Evolutionary conservation across 2,888 invertebrate species (phyloP).

Genomic region (Octodonta nipae): DNA sequence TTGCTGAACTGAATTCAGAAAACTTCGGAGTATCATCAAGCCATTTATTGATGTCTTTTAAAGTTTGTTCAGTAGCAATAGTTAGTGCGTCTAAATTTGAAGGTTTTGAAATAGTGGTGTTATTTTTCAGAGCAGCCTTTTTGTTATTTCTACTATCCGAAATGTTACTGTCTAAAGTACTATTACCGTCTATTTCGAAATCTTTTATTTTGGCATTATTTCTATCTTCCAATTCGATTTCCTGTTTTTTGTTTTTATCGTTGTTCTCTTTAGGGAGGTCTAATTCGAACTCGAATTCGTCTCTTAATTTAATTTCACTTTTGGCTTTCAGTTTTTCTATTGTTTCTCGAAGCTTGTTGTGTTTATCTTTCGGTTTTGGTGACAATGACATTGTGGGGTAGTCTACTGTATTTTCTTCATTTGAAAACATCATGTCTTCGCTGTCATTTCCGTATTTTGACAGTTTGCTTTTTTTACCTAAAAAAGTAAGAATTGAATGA

Average conservation of each 20-base stretch:
- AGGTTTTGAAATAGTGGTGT: slow-evolving; percentile 16
- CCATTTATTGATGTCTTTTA: slow-evolving; percentile 82
- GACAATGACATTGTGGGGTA: slow-evolving; percentile 8
- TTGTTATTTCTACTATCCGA: slow-evolving; percentile 21
- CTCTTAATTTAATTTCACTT: slow-evolving; percentile 40
- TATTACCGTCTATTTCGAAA: slow-evolving; percentile 25
- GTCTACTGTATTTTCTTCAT: slow-evolving; percentile 7
- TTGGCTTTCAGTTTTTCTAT: slow-evolving; percentile 53
- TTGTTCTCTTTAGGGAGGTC: slow-evolving; percentile 28
- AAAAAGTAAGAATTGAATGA: slow-evolving; percentile 6
- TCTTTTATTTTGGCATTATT: slow-evolving; percentile 15
- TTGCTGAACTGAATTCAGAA: slow-evolving; percentile 61
- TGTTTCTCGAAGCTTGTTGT: slow-evolving; percentile 37
- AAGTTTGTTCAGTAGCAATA: slow-evolving; percentile 60
- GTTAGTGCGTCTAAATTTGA: slow-evolving; percentile 48
- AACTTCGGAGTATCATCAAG: slow-evolving; percentile 70
- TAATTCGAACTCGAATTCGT: slow-evolving; percentile 22
- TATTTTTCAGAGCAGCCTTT: slow-evolving; percentile 13
- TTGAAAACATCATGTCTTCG: slow-evolving; percentile 13
- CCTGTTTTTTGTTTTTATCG: slow-evolving; percentile 22
- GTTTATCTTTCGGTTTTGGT: slow-evolving; percentile 32
- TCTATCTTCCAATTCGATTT: slow-evolving; percentile 18
- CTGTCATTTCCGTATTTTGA: background rate
- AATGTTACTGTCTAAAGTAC: slow-evolving; percentile 23
- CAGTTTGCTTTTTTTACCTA: slow-evolving; percentile 19